Evolutionary conservation across 2,113 vertebrate genomes (phyloP).

Genomic region (Vanacampus margaritifer): DNA sequence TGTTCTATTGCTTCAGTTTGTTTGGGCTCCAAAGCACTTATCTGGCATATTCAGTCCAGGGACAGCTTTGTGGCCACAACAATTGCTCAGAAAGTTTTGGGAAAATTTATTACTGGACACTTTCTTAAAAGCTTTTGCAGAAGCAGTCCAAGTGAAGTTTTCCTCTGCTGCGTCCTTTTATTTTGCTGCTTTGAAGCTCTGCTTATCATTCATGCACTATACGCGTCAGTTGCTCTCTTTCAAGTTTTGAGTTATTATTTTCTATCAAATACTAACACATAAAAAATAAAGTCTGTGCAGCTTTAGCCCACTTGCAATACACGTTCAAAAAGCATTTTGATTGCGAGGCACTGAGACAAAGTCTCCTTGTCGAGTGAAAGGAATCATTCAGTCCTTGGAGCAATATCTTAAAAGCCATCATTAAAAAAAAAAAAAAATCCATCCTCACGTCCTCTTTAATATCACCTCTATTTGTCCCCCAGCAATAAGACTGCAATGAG

Average conservation of each 20-base stretch:
- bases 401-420: conserved; percentile 15
- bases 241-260: conserved; percentile 24
- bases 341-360: conserved; percentile 11
- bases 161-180: conserved; percentile 32
- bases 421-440: conserved; percentile 13
- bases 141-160: conserved; percentile 47
- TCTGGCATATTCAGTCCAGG: conserved; percentile 59
- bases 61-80: conserved; percentile 57
- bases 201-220: conserved; percentile 14
- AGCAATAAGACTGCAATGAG: conserved; percentile 19
- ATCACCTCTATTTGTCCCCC: conserved; percentile 32
- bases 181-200: background rate
- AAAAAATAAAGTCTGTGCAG: conserved; percentile 30
- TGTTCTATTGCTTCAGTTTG: conserved; percentile 68
- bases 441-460: conserved; percentile 26
- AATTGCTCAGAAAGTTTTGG: conserved; percentile 62
- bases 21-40: conserved; percentile 64
- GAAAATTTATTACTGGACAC: conserved; percentile 58
- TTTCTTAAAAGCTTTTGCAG: conserved; percentile 40
- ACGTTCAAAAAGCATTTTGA: conserved; percentile 16
- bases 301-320: conserved; percentile 20
- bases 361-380: conserved; percentile 9
- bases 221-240: conserved; percentile 14
- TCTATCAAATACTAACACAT: conserved; percentile 15
- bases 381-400: conserved; percentile 28